Percentiles rank a stretch among this genome's conserved stretches.
Evolutionary conservation across 2,888 invertebrate genomes (phyloP).

Genomic region (Andrena bicolor): DNA sequence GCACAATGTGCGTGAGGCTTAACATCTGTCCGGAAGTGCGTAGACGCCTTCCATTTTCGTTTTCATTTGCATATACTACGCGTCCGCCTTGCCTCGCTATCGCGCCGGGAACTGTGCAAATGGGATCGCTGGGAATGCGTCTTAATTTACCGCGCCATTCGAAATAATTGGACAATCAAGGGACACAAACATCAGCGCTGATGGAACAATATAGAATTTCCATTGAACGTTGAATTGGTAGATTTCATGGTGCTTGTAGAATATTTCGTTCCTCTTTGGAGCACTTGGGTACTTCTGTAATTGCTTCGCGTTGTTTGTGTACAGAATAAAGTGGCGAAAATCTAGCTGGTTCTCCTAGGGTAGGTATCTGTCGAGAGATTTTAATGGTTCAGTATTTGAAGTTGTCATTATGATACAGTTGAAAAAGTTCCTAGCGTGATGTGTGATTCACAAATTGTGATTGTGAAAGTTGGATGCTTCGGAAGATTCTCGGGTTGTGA

Average conservation of each 20-base stretch:
- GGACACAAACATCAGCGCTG: not conserved
- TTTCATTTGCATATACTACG: conserved; percentile 65
- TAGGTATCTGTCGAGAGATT: no score
- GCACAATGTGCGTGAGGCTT: conserved; percentile 64
- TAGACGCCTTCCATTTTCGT: conserved; percentile 66
- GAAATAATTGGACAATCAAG: not conserved
- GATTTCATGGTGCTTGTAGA: not conserved
- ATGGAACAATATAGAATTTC: not conserved
- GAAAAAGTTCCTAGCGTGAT: no score
- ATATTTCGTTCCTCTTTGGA: not conserved
- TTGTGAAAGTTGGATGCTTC: no score
- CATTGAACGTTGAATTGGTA: not conserved
- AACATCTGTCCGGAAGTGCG: conserved; percentile 81
- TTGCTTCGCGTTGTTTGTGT: not conserved
- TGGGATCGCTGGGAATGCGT: conserved; percentile 18
- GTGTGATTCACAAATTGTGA: no score
- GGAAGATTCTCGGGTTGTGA: no score
- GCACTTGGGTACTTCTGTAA: not conserved
- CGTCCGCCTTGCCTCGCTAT: conserved; percentile 6
- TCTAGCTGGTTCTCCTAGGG: no score
- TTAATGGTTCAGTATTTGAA: no score
- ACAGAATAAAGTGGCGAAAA: no score
- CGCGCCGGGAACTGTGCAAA: conserved; percentile 11
- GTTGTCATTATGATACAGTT: no score
- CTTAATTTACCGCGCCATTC: conserved; percentile 1